Conservation (phyloP, 35 echinoderm and acorn worm species). For the Hemicentrotus pulcherrimus region DNA sequence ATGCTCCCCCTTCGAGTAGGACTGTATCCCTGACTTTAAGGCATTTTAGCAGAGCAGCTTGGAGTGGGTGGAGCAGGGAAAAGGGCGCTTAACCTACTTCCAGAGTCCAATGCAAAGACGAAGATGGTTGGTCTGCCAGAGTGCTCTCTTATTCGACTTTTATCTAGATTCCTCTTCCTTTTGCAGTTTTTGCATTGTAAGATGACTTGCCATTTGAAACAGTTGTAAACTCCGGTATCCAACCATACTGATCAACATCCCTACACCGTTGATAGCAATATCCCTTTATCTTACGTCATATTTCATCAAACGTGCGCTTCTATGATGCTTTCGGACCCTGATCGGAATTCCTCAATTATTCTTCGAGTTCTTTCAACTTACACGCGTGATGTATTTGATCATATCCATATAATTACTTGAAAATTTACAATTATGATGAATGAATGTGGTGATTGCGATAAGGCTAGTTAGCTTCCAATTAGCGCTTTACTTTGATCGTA, state of each 20-base stretch:
- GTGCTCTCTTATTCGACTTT: not conserved
- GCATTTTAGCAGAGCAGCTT: not conserved
- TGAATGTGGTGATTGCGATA: not conserved
- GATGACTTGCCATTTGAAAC: not conserved
- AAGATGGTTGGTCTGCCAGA: not conserved
- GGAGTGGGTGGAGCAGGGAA: no score
- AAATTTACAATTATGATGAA: not conserved
- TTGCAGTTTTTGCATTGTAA: not conserved
- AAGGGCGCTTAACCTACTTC: no score
- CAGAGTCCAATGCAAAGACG: no score
- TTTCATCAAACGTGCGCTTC: not conserved
- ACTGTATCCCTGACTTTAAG: not conserved
- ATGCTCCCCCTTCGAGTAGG: not conserved
- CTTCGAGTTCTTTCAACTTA: not conserved
- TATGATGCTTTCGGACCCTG: not conserved
- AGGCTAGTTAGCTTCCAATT: not conserved
- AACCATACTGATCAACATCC: not conserved
- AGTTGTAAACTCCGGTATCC: not conserved
- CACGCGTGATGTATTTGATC: not conserved
- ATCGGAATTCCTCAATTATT: slow-evolving; percentile 12
- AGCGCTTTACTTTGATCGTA: no score
- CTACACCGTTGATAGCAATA: not conserved
- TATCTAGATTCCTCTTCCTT: not conserved
- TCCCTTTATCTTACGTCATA: not conserved
- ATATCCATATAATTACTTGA: not conserved